Evolutionary conservation across 2,113 vertebrate genomes (phyloP), one percentile per base, ranked within the genome.

Genomic region (Neolamprologus ventralis): DNA sequence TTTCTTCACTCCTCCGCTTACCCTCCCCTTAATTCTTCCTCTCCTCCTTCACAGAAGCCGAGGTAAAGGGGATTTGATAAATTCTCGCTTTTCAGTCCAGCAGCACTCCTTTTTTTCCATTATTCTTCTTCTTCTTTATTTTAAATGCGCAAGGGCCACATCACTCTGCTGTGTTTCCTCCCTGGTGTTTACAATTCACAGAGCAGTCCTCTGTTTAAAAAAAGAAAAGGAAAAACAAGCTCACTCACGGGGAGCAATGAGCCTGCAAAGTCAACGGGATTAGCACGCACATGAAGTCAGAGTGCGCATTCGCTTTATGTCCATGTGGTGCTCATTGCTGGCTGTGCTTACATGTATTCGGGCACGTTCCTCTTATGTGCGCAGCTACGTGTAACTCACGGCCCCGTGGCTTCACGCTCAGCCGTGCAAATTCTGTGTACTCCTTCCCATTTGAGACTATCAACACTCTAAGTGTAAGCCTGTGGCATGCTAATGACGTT

Each of bases 161-260:
- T 31, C 79, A 54, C 35, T 40, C 31, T 84, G 21, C 54, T 51
- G 49, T 47, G 33, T 42, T 81, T 35, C 33, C 54, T 68, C 33
- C 37, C 57, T 26, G 33, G n/a, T 85, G 86, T 91, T 91, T 79
- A 68, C 58, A 51, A 40, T 88, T 23, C 40, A 57, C 16, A 6
- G 45, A 85, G 80, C 90, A 79, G 73, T 40, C 58, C 81, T 71
- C 78, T 54, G 47, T 65, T 42, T 40, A 37, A 37, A 65, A 65
- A 65, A 11, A 65, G 28, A 37, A 37, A 37, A 37, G 19, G 60
- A 68, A 68, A 88, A 86, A 63, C 80, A 71, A 83, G 73, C 68
- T 71, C 84, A 51, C 49, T 85, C 78, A n/a, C 26, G 6, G 53
- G 79, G 63, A 89, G 87, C 83, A 91, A 83, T 90, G 83, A 54